A percentile compares a stretch with the other conserved stretches of the same genome.
Evolutionary conservation across 2,113 vertebrate species (phyloP).

Genomic region (Alosa alosa): DNA sequence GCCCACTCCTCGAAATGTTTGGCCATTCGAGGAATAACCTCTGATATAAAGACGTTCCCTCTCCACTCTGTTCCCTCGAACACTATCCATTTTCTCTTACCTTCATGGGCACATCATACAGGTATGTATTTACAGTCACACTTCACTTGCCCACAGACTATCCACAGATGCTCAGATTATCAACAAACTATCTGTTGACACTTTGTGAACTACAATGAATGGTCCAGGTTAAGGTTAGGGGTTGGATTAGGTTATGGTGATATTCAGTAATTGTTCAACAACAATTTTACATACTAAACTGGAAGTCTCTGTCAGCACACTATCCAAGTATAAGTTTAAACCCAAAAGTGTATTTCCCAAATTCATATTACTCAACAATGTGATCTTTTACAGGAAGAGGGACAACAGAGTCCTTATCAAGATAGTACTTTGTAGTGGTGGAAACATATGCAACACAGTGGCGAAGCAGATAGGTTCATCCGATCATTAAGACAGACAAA

Average conservation of each 20-base stretch:
- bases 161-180: too few relatives aligned
- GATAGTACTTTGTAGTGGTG: conserved; percentile 29
- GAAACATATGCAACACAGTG: not conserved
- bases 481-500: not conserved
- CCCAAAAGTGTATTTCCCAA: not conserved
- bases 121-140: too few relatives aligned
- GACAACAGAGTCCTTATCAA: not conserved
- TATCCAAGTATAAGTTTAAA: too few relatives aligned
- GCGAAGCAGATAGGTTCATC: not conserved
- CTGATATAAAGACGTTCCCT: not conserved
- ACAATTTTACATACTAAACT: too few relatives aligned
- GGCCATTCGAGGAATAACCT: not conserved
- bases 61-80: not conserved
- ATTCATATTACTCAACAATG: not conserved
- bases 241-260: too few relatives aligned
- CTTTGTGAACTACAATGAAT: too few relatives aligned
- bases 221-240: too few relatives aligned
- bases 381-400: not conserved
- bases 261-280: too few relatives aligned
- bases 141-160: too few relatives aligned
- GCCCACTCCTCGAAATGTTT: not conserved
- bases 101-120: not conserved
- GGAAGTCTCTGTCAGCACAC: too few relatives aligned
- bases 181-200: too few relatives aligned
- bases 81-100: not conserved